Conservation (phyloP, 2,888 invertebrate genomes). For the Cartodere bifasciata region DNA sequence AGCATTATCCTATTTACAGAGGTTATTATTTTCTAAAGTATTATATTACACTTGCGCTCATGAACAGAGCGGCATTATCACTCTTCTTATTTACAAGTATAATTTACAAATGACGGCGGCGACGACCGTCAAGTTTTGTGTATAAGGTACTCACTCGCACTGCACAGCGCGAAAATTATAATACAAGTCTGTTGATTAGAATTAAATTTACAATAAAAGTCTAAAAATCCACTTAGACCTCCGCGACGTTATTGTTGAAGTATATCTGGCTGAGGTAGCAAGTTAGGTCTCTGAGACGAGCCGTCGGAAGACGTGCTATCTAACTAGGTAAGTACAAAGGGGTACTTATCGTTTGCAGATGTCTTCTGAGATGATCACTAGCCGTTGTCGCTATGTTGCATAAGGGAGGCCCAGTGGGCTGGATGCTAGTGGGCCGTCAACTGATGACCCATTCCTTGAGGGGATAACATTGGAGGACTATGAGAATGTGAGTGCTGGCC, state of each 20-base stretch:
- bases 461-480: constrained; percentile 72
- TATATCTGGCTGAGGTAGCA: constrained; percentile 27
- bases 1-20: constrained; percentile 24
- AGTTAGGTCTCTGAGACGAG: constrained; percentile 14
- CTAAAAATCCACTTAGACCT: constrained; percentile 24
- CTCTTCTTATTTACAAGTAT: constrained; percentile 30
- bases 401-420: constrained; percentile 64
- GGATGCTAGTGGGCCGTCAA: constrained; percentile 73
- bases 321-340: constrained; percentile 9
- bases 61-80: constrained; percentile 27
- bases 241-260: constrained; percentile 23
- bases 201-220: not conserved
- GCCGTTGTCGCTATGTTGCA: constrained; percentile 37
- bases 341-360: constrained; percentile 12
- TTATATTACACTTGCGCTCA: constrained; percentile 30
- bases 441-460: constrained; percentile 67
- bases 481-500: constrained; percentile 69
- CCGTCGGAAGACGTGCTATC: constrained; percentile 20
- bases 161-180: constrained; percentile 13
- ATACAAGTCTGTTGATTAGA: constrained; percentile 7
- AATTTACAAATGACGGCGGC: constrained; percentile 20
- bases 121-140: constrained; percentile 11
- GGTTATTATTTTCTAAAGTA: constrained; percentile 20
- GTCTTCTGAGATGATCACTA: constrained; percentile 22
- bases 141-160: constrained; percentile 24